Conservation (phyloP, 2,113 vertebrate species). For the Atlantisia rogersi region DNA sequence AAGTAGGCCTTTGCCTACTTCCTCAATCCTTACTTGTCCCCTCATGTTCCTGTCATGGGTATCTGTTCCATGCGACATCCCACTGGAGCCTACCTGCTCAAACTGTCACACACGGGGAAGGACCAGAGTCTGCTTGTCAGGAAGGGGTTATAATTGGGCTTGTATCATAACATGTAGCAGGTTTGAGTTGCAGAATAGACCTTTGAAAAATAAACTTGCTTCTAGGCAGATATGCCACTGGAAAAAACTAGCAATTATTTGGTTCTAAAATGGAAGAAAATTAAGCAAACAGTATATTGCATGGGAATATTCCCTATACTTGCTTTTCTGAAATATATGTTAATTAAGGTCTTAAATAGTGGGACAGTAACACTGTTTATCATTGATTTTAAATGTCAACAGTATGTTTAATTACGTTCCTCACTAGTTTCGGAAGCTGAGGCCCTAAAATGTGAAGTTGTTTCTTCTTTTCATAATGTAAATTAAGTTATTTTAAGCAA, state of each 20-base stretch:
- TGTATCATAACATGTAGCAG: neutral
- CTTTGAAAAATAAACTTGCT: neutral
- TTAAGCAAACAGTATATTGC: neutral
- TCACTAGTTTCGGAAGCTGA: neutral
- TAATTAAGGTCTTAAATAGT: neutral
- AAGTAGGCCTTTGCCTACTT: neutral
- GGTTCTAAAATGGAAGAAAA: neutral
- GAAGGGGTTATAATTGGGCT: neutral
- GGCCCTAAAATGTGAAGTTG: neutral
- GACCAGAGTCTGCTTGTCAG: neutral
- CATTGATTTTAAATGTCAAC: neutral
- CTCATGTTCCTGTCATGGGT: fast-evolving
- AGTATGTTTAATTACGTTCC: neutral
- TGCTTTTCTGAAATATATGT: neutral
- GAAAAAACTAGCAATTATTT: neutral
- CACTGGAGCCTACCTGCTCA: fast-evolving
- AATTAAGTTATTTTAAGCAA: neutral
- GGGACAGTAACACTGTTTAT: neutral
- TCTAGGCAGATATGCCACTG: neutral
- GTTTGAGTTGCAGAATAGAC: neutral
- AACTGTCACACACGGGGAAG: neutral
- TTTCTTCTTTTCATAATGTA: neutral
- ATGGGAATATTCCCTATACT: neutral
- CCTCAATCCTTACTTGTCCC: neutral
- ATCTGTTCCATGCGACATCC: neutral